Base-by-base conservation (phyloP, 2,113 vertebrate species). In the Nerophis ophidion region DNA sequence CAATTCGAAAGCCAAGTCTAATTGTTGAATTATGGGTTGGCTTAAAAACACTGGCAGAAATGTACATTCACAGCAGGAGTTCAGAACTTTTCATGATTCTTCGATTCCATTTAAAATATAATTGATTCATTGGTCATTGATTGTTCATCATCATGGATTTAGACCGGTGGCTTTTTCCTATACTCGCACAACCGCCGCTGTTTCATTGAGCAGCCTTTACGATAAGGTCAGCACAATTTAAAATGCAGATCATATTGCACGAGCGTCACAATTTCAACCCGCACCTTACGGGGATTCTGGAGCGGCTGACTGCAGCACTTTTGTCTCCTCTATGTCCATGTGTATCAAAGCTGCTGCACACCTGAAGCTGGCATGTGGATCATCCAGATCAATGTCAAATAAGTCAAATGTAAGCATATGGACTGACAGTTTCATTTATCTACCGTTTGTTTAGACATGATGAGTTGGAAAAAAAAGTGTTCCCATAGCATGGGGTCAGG, bases 211-310 rank as follows among this genome's bases (percentile, higher is more conserved):
- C 66, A 72, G 47, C 63, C 70, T 66, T 34, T 47, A 61, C 65
- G 60, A 71, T 72, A 76, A 70, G 75, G 71, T 86, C 79, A 74
- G 70, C 72, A 74, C 63, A 72, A 75, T 83, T 82, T 81, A 81
- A 82, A 74, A 86, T 87, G 77, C 76, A 71, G 63, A 82, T 84
- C 64, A 79, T 81, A 72, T 67, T 86, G 82, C 86, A 73, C 76
- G 60, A 73, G 60, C 75, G 75, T 79, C 66, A 77, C 63, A 70
- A 72, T 83, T 84, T 76, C 75, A 26, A 71, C 63, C 63, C 57
- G 63, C 71, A 72, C 84, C 80, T 82, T 81, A 69, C 62, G 73
- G 72, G 68, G 61, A 84, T 70, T 61, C 51, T 42, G 61, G 53
- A 83, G 69, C 40, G 7, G 77, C 84, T 84, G 84, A 87, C 84